phyloP scores from a whole-genome alignment of 2,113 vertebrate genomes.

The Clarias batrachus region DNA sequence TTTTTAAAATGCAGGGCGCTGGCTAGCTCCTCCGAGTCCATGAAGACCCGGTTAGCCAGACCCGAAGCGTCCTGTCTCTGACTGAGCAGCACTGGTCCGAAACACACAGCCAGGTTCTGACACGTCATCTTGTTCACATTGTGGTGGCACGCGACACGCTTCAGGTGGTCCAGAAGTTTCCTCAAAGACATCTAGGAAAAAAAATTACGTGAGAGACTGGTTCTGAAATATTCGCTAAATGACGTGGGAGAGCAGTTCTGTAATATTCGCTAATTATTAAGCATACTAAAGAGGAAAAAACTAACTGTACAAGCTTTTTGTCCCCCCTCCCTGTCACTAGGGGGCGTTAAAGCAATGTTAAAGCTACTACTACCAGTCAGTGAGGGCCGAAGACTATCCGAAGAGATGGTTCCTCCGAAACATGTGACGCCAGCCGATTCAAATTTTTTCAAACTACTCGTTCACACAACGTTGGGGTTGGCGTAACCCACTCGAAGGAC shows the following conservation, averaged over 20 bases:
- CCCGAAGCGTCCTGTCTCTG: slow-evolving; percentile 88
- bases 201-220: background rate
- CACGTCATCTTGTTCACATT: slow-evolving; percentile 98
- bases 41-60: slow-evolving; percentile 91
- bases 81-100: slow-evolving; percentile 92
- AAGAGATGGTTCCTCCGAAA: too few relatives aligned
- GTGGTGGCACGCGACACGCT: slow-evolving; percentile 90
- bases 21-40: slow-evolving; percentile 94
- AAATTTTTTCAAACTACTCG: too few relatives aligned
- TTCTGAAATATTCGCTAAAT: background rate
- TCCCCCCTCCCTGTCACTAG: too few relatives aligned
- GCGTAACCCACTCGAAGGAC: too few relatives aligned
- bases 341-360: too few relatives aligned
- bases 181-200: slow-evolving; percentile 82
- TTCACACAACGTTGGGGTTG: too few relatives aligned
- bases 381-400: too few relatives aligned
- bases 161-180: slow-evolving; percentile 93
- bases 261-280: background rate
- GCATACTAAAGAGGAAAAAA: background rate
- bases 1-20: slow-evolving; percentile 98
- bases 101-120: slow-evolving; percentile 97
- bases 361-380: too few relatives aligned
- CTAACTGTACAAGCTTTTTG: background rate
- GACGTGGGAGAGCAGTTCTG: background rate
- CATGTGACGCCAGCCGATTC: too few relatives aligned